Percentiles rank a stretch among this genome's conserved stretches.
These are phyloP conservation scores for Apamea crenata DNA, from an alignment of 2,888 invertebrate species.

Conservation along the genomic window DNA sequence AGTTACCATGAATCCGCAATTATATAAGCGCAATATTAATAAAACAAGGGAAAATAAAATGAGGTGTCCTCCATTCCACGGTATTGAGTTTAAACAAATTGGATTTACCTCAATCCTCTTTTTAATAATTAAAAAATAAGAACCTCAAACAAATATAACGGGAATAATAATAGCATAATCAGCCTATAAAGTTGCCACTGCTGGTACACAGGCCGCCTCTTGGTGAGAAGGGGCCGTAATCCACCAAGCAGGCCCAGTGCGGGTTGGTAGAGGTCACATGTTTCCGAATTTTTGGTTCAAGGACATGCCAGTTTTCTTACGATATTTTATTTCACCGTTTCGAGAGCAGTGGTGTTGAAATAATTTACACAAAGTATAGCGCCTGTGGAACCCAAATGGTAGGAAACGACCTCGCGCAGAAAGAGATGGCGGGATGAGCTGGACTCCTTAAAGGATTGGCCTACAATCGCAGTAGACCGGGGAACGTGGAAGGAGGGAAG, in stretches of 20 bases:
- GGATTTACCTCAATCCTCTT: not conserved
- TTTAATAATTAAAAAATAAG: not conserved
- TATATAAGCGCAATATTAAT: conserved; percentile 16
- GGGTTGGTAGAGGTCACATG: not conserved
- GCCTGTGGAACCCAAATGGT: too few species aligned
- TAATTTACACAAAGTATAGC: not conserved
- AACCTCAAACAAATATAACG: not conserved
- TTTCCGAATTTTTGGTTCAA: not conserved
- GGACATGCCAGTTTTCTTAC: not conserved
- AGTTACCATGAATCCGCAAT: conserved; percentile 6
- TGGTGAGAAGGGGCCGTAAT: not conserved
- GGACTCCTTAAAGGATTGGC: too few species aligned
- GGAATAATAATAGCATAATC: not conserved
- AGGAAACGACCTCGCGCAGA: too few species aligned
- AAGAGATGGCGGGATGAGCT: too few species aligned
- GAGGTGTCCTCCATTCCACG: not conserved
- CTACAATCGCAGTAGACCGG: too few species aligned
- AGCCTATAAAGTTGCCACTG: not conserved
- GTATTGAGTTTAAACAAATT: not conserved
- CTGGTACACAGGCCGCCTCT: not conserved
- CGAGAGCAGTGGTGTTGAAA: too few species aligned
- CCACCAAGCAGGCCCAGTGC: not conserved
- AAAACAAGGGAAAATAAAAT: conserved; percentile 16
- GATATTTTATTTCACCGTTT: not conserved
- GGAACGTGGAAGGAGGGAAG: too few species aligned